Base-by-base conservation (phyloP, 1,140 invertebrate genomes). In the Trachymyrmex septentrionalis region DNA sequence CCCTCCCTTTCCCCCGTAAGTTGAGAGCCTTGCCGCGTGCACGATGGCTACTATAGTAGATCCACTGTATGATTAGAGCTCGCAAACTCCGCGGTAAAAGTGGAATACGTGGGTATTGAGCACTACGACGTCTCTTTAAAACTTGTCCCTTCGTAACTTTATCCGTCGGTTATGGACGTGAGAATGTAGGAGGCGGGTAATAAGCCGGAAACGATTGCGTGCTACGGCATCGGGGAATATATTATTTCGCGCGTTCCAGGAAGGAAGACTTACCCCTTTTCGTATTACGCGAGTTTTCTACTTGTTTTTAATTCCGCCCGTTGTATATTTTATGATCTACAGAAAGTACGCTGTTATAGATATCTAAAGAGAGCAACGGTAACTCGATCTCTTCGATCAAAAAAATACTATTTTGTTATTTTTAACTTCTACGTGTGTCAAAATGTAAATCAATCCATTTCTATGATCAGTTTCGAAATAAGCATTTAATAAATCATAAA, bases 131-230 rank as follows among this genome's bases (percentile, higher is more conserved):
- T 80, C 48, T 61, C 27, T 64, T 44, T 69, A 44, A 53, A 78
- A 48, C 55, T 86, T 73, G 75, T 81, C 67, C 53, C 87, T 87
- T 88, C 75, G 85, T 66, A 88, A 88, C 85, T 86, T 80, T 64
- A 38, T 80, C 27, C 86, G 75, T 21, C 27, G 19, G n/a, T 72
- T 86, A 72, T 50, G 30, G 53, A 88, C n/a, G 38, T 21, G 44
- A 59, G 64, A 85, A 77, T 50, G 57, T 50, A 24, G 69, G 48
- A 76, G 44, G 72, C 48, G 50, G 48, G 61, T 85, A 78, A 75
- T 75, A 85, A 85, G 63, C 59, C 30, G 82, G 73, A 78, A 85
- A 85, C 73, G 48, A 67, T 85, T 78, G 82, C 71, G 61, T 78
- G 73, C 82, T 53, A 64, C n/a, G 30, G 19, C 50, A 78, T 78